These are phyloP conservation scores for Montipora efflorescens DNA, from an alignment of 64 coral and sea anemone genomes.

Conservation along the genomic window DNA sequence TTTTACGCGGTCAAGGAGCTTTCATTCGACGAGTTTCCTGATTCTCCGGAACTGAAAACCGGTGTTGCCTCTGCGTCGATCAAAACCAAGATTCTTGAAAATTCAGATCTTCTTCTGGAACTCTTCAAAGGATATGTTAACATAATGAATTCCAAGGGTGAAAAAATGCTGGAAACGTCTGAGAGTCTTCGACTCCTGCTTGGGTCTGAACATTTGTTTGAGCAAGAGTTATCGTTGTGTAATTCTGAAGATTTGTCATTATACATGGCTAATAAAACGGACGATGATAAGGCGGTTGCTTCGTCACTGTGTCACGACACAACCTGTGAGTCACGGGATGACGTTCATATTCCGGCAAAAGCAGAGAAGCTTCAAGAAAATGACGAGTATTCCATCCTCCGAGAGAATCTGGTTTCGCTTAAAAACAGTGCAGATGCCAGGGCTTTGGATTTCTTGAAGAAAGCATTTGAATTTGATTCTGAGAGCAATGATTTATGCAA, in stretches of 20 bases:
- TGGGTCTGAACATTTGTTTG: conserved; percentile 4
- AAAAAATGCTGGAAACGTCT: conserved; percentile 19
- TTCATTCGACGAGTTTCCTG: not conserved
- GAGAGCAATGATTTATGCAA: not conserved
- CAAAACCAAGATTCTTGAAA: conserved; percentile 61
- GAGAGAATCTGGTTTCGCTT: conserved; percentile 36
- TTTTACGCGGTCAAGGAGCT: conserved; percentile 70
- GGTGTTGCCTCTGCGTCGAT: not conserved
- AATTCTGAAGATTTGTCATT: conserved; percentile 25
- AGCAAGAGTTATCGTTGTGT: not conserved
- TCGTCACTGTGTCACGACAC: conserved; percentile 19
- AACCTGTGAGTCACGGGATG: not conserved
- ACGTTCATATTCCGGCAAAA: conserved; percentile 9
- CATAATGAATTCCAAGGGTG: conserved; percentile 28
- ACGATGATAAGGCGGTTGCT: conserved; percentile 87
- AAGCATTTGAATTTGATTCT: conserved; percentile 58
- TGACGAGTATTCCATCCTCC: not conserved
- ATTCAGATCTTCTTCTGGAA: conserved; percentile 39
- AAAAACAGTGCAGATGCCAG: conserved; percentile 45
- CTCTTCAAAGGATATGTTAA: conserved; percentile 53
- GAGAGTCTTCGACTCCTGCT: not conserved
- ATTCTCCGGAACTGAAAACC: not conserved
- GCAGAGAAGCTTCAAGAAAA: not conserved
- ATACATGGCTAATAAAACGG: conserved; percentile 79
- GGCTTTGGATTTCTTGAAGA: conserved; percentile 62